These are phyloP conservation scores for Synergus umbraculus DNA, from an alignment of 2,888 invertebrate genomes.

Conservation along the genomic window DNA sequence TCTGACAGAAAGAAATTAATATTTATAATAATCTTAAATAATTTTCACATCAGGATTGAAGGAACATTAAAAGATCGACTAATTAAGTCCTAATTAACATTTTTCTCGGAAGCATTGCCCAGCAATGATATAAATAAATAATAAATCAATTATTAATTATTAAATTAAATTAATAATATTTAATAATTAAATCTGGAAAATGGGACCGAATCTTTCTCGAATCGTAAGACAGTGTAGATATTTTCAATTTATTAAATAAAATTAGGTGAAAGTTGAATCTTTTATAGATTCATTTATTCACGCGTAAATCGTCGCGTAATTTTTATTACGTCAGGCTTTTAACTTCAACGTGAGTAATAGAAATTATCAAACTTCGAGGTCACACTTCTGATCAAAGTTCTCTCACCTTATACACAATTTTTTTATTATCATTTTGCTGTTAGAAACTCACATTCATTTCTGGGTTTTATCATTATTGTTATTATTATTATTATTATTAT, in stretches of 20 bases:
- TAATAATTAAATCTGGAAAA: not conserved
- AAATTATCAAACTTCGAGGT: slow-evolving; percentile 4
- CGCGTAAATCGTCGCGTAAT: not conserved
- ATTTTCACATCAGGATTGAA: not conserved
- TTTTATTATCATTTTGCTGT: not conserved
- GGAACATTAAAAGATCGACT: not conserved
- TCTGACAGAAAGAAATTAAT: too few species aligned
- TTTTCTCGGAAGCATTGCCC: not conserved
- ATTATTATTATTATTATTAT: not conserved
- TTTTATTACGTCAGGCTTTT: slow-evolving; percentile 2
- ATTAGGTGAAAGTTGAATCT: too few species aligned
- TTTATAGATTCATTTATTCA: too few species aligned
- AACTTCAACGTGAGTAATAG: slow-evolving; percentile 7
- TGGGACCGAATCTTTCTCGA: not conserved
- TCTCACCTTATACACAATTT: not conserved
- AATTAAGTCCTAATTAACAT: not conserved
- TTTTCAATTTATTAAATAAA: too few species aligned
- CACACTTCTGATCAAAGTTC: not conserved
- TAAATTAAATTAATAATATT: not conserved
- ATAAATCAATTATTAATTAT: not conserved
- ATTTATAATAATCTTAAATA: not conserved
- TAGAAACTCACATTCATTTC: not conserved
- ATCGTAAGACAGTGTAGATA: too few species aligned
- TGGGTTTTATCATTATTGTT: not conserved
- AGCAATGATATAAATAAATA: not conserved